Evolutionary conservation across 2,797 vertebrate species (phyloP), one percentile per base, ranked within the genome.

Genomic region (Alca torda): DNA sequence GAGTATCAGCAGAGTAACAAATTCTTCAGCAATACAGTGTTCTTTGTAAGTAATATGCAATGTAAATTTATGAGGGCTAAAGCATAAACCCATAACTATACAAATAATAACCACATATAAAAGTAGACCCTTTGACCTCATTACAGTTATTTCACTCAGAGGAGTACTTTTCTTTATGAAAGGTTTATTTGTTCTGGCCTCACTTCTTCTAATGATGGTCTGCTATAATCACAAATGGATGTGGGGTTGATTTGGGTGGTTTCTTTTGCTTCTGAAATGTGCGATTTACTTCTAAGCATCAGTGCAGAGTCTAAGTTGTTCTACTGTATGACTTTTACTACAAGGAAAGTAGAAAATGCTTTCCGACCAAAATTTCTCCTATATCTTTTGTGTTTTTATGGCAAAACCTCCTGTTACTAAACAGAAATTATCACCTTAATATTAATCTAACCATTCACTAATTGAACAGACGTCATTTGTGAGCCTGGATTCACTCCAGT

Each of bases 1-100:
- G 70, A 92, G 75, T 90, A 95, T 95, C 95, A 96, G 74, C 84
- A 93, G 89, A 82, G 45, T 94, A 95, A 93, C 77, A 96, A 96
- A 70, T 91, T 88, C 84, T 82, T 82, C 41, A 86, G 75, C 37
- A 68, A 54, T 69, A 72, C 33, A 69, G 80, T 64, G 39, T 78
- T 86, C 73, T 84, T 72, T 60, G 18, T 54, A 59, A 74, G 75
- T n/a, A 80, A 93, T 53, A 77, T 43, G 69, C 57, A 90, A 87
- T 93, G 75, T 68, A 92, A 83, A 87, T 68, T 82, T 85, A 74
- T 68, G 45, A 72, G 18, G 69, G 60, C 31, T 87, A 61, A 90
- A 90, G 80, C 68, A 84, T 53, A 87, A 95, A 87, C 35, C 31
- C 26, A 4, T 75, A 84, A 87, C 68, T 81, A n/a, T 30, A 89